Conservation (phyloP, 1,140 invertebrate species). For the Contarinia nasturtii region DNA sequence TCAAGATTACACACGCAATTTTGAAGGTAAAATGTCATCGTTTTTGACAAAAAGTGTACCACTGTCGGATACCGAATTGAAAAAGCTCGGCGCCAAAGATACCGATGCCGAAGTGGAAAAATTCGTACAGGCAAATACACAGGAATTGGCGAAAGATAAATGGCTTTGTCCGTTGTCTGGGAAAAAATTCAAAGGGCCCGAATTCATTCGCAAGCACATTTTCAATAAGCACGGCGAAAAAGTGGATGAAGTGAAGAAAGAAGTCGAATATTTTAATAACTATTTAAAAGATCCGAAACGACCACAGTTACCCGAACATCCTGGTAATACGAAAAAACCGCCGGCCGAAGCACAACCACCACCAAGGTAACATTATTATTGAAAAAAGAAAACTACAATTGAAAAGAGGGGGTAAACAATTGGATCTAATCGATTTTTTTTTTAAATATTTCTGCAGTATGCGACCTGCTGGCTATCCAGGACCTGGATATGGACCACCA, state of each 20-base stretch:
- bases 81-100: slow-evolving; percentile 74
- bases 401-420: not conserved
- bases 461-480: slow-evolving; percentile 10
- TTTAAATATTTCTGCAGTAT: slow-evolving; percentile 1
- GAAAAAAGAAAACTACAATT: slow-evolving; percentile 2
- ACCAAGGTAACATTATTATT: slow-evolving; percentile 23
- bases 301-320: slow-evolving; percentile 75
- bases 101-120: slow-evolving; percentile 82
- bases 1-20: slow-evolving; percentile 55
- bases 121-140: slow-evolving; percentile 83
- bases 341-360: slow-evolving; percentile 26
- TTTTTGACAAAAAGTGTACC: slow-evolving; percentile 54
- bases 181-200: slow-evolving; percentile 98
- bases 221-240: slow-evolving; percentile 95
- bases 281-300: slow-evolving; percentile 89
- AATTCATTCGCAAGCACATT: slow-evolving; percentile 97
- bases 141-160: slow-evolving; percentile 91
- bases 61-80: slow-evolving; percentile 60
- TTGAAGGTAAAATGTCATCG: slow-evolving; percentile 76
- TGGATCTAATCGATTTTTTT: not conserved
- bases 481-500: slow-evolving; percentile 13
- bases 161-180: slow-evolving; percentile 97
- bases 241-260: slow-evolving; percentile 89
- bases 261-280: slow-evolving; percentile 96
- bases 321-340: slow-evolving; percentile 26